phyloP scores from a whole-genome alignment of 2,113 vertebrate species.

The Percina caprodes region DNA sequence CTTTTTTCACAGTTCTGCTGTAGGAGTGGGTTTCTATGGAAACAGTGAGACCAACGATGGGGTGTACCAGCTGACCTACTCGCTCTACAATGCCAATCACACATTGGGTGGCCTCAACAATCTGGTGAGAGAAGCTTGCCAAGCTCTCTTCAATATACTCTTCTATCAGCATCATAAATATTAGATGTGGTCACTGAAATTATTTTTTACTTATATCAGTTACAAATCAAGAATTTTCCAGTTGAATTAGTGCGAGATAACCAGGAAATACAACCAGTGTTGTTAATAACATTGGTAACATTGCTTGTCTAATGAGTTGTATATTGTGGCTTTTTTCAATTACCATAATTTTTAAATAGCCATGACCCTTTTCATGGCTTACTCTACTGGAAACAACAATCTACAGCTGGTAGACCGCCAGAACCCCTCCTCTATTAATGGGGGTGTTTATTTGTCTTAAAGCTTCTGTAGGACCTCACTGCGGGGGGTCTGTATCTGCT shows the following conservation, averaged over 20 bases:
- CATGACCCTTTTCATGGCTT: slow-evolving; percentile 18
- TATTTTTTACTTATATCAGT: background rate
- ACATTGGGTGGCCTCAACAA: slow-evolving; percentile 89
- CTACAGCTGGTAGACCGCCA: slow-evolving; percentile 37
- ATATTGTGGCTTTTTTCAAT: slow-evolving; percentile 17
- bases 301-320: background rate
- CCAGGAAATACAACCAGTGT: background rate
- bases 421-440: slow-evolving; percentile 32
- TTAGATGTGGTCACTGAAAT: background rate
- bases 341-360: slow-evolving; percentile 14
- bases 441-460: slow-evolving; percentile 46
- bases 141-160: background rate
- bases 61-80: slow-evolving; percentile 93
- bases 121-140: slow-evolving; percentile 86
- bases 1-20: slow-evolving; percentile 86
- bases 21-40: slow-evolving; percentile 96
- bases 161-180: background rate
- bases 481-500: slow-evolving; percentile 56
- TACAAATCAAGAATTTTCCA: slow-evolving; percentile 1
- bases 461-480: slow-evolving; percentile 15
- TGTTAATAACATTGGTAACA: background rate
- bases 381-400: slow-evolving; percentile 17
- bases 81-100: slow-evolving; percentile 93
- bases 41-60: slow-evolving; percentile 98
- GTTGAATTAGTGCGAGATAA: slow-evolving; percentile 1